Conservation (phyloP, 2,797 vertebrate genomes). For the Limnodromus scolopaceus region DNA sequence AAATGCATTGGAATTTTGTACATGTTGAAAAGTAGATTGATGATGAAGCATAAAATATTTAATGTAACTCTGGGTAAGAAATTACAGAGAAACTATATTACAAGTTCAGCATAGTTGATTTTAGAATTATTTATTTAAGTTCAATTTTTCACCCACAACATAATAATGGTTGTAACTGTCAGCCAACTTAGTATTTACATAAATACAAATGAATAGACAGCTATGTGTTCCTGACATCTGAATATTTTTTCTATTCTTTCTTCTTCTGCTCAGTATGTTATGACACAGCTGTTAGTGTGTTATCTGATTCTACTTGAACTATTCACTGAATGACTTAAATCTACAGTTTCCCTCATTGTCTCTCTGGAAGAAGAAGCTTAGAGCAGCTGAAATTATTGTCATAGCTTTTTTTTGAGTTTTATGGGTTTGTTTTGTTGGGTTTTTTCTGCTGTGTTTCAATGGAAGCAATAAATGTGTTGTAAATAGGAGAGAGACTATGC, state of each 20-base stretch:
- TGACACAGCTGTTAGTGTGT: neutral
- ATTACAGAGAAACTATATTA: slow-evolving; percentile 7
- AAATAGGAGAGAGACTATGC: neutral
- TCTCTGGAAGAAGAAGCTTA: neutral
- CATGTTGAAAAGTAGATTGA: slow-evolving; percentile 17
- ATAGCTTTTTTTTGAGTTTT: neutral
- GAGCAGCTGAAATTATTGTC: neutral
- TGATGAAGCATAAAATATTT: slow-evolving; percentile 44
- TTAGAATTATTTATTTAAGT: slow-evolving; percentile 33
- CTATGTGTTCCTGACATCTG: neutral
- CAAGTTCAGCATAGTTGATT: slow-evolving; percentile 5
- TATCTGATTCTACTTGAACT: neutral
- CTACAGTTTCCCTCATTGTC: neutral
- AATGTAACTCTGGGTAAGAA: slow-evolving; percentile 31
- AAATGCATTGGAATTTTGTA: slow-evolving; percentile 25
- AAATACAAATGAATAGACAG: neutral
- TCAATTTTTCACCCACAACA: slow-evolving; percentile 1
- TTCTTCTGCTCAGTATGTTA: neutral
- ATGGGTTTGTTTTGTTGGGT: neutral
- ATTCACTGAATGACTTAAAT: neutral
- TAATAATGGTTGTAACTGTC: neutral
- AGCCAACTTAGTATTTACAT: neutral
- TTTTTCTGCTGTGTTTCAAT: neutral
- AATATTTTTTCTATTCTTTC: neutral
- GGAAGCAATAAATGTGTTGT: neutral